A percentile compares a stretch with the other conserved stretches of the same genome.
Evolutionary conservation across 2,888 invertebrate genomes (phyloP).

Genomic region (Bombyx huttoni): DNA sequence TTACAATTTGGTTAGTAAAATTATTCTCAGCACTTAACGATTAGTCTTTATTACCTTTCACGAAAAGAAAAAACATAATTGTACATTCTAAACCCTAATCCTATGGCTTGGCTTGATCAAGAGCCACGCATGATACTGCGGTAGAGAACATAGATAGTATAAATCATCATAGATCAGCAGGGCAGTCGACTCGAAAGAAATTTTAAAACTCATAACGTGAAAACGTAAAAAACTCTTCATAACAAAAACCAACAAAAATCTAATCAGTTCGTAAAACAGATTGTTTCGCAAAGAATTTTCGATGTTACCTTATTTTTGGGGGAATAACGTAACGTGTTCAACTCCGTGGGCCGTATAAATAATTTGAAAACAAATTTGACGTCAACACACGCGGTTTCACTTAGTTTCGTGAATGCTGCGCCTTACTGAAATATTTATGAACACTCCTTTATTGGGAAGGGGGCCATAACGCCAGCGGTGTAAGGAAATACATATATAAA

Average conservation of each 20-base stretch:
- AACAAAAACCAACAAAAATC: not conserved
- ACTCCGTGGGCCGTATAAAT: conserved; percentile 7
- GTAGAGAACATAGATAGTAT: too few species aligned
- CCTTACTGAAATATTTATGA: conserved; percentile 14
- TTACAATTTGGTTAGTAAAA: too few species aligned
- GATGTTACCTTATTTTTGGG: not conserved
- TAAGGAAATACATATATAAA: not conserved
- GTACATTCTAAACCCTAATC: too few species aligned
- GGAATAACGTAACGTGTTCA: not conserved
- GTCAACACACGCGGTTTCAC: conserved; percentile 12
- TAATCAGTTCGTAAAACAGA: not conserved
- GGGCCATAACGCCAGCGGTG: not conserved
- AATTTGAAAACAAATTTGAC: conserved; percentile 17
- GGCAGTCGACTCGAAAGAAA: too few species aligned
- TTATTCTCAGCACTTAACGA: too few species aligned
- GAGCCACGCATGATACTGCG: too few species aligned
- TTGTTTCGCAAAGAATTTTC: not conserved
- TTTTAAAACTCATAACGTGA: too few species aligned
- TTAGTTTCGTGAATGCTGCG: conserved; percentile 10
- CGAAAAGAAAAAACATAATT: too few species aligned
- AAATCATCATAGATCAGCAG: too few species aligned
- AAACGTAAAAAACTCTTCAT: too few species aligned
- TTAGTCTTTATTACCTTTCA: too few species aligned
- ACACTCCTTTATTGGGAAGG: conserved; percentile 1
- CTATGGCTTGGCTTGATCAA: too few species aligned